Evolutionary conservation across 2,113 vertebrate genomes (phyloP).

Genomic region (Pteronura brasiliensis): DNA sequence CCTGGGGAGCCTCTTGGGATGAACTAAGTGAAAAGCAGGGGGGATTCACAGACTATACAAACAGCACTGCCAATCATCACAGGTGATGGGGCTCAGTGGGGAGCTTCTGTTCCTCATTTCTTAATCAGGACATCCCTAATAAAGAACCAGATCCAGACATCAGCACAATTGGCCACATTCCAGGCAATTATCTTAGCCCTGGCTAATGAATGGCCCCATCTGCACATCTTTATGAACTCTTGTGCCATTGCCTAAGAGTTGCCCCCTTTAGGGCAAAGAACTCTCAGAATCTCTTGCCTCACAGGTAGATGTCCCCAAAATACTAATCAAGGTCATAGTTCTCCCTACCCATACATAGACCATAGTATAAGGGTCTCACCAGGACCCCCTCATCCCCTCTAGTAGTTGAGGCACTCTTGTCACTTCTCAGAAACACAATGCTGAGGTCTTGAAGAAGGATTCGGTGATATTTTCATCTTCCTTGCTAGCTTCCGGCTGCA

Average conservation of each 20-base stretch:
- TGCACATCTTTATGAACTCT: background rate
- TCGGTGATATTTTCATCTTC: background rate
- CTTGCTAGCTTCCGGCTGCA: background rate
- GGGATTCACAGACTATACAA: background rate
- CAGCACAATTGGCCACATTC: background rate
- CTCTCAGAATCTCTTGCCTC: background rate
- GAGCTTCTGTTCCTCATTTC: background rate
- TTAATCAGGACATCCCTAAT: background rate
- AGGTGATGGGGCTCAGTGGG: background rate
- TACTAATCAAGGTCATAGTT: background rate
- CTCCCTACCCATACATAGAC: background rate
- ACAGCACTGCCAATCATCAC: background rate
- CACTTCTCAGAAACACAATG: background rate
- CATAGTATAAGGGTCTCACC: background rate
- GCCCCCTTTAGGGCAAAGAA: background rate
- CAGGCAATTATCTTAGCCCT: background rate
- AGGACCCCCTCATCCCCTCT: background rate
- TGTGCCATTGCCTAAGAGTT: background rate
- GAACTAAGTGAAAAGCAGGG: background rate
- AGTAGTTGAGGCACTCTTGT: background rate
- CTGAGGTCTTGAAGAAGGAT: background rate
- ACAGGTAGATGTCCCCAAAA: background rate
- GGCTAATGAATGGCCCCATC: background rate
- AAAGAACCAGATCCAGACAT: background rate
- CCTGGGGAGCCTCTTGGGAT: background rate